Evolutionary conservation across 1,140 invertebrate genomes (phyloP).

Genomic region (Hermetia illucens): DNA sequence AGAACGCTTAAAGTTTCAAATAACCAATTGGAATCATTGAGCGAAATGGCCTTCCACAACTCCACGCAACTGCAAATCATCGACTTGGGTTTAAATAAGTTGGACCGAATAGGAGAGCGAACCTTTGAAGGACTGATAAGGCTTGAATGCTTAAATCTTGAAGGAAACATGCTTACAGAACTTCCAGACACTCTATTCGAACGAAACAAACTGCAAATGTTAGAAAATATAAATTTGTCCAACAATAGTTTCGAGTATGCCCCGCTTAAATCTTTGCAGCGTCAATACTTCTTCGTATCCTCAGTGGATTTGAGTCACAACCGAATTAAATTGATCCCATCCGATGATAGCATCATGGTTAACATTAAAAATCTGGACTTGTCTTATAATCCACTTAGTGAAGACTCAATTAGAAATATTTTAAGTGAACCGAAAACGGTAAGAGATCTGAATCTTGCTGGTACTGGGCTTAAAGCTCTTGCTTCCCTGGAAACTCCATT

Average conservation of each 20-base stretch:
- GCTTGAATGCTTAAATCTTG: slow-evolving; percentile 58
- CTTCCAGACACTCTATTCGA: slow-evolving; percentile 78
- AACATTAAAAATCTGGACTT: slow-evolving; percentile 78
- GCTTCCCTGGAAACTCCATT: slow-evolving; percentile 74
- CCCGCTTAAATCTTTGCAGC: slow-evolving; percentile 61
- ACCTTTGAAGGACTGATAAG: slow-evolving; percentile 69
- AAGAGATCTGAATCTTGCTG: slow-evolving; percentile 62
- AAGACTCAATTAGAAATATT: slow-evolving; percentile 56
- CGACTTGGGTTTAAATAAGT: slow-evolving; percentile 58
- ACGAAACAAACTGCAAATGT: slow-evolving; percentile 53
- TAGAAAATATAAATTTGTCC: slow-evolving; percentile 69
- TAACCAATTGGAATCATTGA: slow-evolving; percentile 65
- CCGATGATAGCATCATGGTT: slow-evolving; percentile 70
- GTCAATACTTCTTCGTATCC: slow-evolving; percentile 68
- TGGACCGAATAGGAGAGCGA: slow-evolving; percentile 61
- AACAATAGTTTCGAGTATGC: slow-evolving; percentile 63
- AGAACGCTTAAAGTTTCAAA: slow-evolving; percentile 49
- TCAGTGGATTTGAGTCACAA: slow-evolving; percentile 68
- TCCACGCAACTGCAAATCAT: slow-evolving; percentile 73
- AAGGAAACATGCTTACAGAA: slow-evolving; percentile 54
- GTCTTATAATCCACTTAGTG: slow-evolving; percentile 67
- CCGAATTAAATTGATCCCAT: slow-evolving; percentile 58
- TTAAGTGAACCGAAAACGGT: slow-evolving; percentile 80
- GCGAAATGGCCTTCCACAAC: slow-evolving; percentile 78
- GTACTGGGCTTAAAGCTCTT: slow-evolving; percentile 53